A percentile compares a stretch with the other conserved stretches of the same genome.
Evolutionary conservation across 2,888 invertebrate species (phyloP).

Genomic region (Caenorhabditis panamensis): DNA sequence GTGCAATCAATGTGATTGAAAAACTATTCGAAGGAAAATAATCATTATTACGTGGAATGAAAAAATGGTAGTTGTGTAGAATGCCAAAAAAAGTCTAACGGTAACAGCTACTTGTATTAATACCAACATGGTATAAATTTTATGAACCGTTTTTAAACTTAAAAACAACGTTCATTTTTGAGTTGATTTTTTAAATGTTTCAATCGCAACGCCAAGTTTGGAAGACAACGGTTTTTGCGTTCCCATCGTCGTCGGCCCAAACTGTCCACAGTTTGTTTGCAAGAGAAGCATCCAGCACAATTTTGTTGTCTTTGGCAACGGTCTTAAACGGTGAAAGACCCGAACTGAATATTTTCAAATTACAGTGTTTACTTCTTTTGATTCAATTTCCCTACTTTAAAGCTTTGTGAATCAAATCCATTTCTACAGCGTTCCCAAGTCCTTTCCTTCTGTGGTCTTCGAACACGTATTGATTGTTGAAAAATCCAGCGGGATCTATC

Average conservation of each 20-base stretch:
- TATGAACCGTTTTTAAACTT: background rate
- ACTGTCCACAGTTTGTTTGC: conserved; percentile 64
- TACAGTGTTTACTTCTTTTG: background rate
- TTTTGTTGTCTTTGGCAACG: conserved; percentile 64
- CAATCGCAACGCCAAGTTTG: conserved; percentile 60
- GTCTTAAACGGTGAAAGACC: conserved; percentile 69
- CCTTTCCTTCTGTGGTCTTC: conserved; percentile 67
- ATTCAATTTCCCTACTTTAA: conserved; percentile 47
- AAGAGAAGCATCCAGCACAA: conserved; percentile 63
- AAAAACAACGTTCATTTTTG: conserved; percentile 15
- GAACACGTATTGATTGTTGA: conserved; percentile 69
- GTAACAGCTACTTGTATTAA: background rate
- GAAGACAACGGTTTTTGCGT: conserved; percentile 65
- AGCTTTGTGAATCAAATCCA: conserved; percentile 62
- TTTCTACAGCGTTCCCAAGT: conserved; percentile 68
- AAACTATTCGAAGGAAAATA: background rate
- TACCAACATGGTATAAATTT: conserved; percentile 41
- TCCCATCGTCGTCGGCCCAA: conserved; percentile 61
- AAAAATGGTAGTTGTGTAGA: background rate
- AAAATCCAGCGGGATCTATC: conserved; percentile 69
- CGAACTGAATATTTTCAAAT: conserved; percentile 31
- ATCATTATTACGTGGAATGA: conserved; percentile 7
- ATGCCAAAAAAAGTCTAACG: conserved; percentile 10
- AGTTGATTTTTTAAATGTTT: background rate
- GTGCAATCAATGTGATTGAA: background rate